Evolutionary conservation across 2,797 vertebrate genomes (phyloP).

Genomic region (Moxostoma hubbsi): DNA sequence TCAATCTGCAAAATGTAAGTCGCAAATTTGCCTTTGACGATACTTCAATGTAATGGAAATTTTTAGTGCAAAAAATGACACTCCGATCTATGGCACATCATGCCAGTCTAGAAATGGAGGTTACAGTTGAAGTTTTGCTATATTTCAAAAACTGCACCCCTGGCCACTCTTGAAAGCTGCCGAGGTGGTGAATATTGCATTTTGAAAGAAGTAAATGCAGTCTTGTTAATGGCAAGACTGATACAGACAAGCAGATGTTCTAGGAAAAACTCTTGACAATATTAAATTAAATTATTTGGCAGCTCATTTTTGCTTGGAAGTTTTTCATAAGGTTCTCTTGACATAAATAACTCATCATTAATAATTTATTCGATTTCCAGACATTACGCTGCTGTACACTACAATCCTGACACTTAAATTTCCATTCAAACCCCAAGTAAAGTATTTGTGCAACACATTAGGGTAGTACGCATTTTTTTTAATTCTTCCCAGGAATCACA

Average conservation of each 20-base stretch:
- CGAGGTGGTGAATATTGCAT: background rate
- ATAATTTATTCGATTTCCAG: background rate
- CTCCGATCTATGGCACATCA: background rate
- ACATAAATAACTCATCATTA: background rate
- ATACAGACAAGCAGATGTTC: background rate
- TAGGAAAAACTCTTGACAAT: background rate
- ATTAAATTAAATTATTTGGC: background rate
- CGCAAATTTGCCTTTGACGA: background rate
- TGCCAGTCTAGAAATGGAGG: background rate
- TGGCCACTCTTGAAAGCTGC: too few relatives aligned
- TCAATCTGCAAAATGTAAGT: slow-evolving; percentile 1
- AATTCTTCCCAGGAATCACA: background rate
- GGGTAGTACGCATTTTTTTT: background rate
- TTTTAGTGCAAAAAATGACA: too few relatives aligned
- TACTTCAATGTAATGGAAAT: background rate
- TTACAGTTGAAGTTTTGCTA: background rate
- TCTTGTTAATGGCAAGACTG: background rate
- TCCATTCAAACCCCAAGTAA: background rate
- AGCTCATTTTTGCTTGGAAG: background rate
- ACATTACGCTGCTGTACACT: background rate
- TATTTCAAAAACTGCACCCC: background rate
- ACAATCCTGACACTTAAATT: background rate
- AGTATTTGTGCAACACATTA: background rate
- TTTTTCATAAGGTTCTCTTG: background rate
- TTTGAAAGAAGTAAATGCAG: background rate